A percentile compares a stretch with the other conserved stretches of the same genome.
phyloP scores from a whole-genome alignment of 2,113 vertebrate genomes.

The Sialia sialis region DNA sequence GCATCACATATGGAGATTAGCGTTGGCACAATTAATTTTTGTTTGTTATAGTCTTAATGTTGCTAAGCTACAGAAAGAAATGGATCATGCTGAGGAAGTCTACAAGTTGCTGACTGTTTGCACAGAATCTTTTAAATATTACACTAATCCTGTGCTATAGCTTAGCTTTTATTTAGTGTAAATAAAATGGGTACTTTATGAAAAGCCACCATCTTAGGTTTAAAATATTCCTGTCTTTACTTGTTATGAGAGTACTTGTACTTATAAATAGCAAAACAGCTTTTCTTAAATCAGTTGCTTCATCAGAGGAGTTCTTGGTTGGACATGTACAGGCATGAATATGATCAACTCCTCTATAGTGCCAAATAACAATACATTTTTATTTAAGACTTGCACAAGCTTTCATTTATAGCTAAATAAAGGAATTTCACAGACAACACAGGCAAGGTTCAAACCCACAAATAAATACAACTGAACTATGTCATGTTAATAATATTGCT shows the following conservation, averaged over 20 bases:
- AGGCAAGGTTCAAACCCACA: slow-evolving; percentile 6
- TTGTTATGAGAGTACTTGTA: slow-evolving; percentile 40
- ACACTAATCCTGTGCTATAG: slow-evolving; percentile 43
- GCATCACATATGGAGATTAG: slow-evolving; percentile 32
- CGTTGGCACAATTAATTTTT: slow-evolving; percentile 61
- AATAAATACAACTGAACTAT: slow-evolving; percentile 42
- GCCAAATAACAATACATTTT: slow-evolving; percentile 54
- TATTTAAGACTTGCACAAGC: slow-evolving; percentile 51
- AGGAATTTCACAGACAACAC: neutral
- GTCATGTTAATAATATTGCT: slow-evolving; percentile 11
- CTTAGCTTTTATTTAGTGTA: slow-evolving; percentile 68
- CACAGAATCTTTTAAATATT: slow-evolving; percentile 67
- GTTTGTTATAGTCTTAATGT: slow-evolving; percentile 63
- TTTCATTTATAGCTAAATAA: slow-evolving; percentile 58
- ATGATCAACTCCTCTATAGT: slow-evolving; percentile 22
- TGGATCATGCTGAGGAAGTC: slow-evolving; percentile 45
- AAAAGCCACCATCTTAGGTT: slow-evolving; percentile 41
- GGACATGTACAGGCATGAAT: slow-evolving; percentile 58
- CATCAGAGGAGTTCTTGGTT: slow-evolving; percentile 54
- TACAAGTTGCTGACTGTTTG: slow-evolving; percentile 66
- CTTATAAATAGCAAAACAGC: slow-evolving; percentile 65
- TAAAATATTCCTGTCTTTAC: slow-evolving; percentile 39
- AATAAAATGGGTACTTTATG: slow-evolving; percentile 58
- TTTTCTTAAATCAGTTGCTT: slow-evolving; percentile 57
- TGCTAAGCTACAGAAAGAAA: slow-evolving; percentile 58